Base-by-base conservation (phyloP, 2,797 vertebrate species). In the Melanotaenia nigrans region DNA sequence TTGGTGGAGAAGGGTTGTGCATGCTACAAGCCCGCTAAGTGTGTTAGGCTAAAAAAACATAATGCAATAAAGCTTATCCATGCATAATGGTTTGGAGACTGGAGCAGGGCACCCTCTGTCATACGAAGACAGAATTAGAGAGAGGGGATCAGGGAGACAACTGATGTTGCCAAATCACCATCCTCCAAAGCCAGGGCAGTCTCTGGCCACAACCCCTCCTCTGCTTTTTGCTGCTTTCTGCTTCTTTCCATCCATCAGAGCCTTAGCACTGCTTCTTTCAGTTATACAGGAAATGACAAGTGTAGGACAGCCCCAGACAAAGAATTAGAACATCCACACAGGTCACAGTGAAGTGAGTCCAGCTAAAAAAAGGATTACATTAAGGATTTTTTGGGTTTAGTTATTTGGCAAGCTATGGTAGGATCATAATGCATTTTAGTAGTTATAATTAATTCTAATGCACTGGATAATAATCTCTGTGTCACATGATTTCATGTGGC, bases 41-140 rank as follows among this genome's bases (percentile, higher is more conserved):
- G 87, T 89, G 89, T 90, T 89, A 91, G 89, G 84, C 84, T 86
- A 87, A 90, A 91, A 92, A 89, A 92, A 92, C 83, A 91, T 91
- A 91, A 93, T 92, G 90, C 90, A 91, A 91, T 91, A 90, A 91
- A 89, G 82, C 85, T 85, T 86, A 78, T 84, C 81, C 88, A 86
- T 93, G 85, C 86, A 93, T 93, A 92, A 91, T 90, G 82, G 85
- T 90, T 87, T 68, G 75, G 25, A 77, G 74, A 85, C 76, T 18
- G 49, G 65, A 84, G 69, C 79, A 58, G 75, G 83, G 69, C 47
- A 68, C 83, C 61, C 67, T 73, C 72, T 79, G 85, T 85, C 79
- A 60, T 69, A 85, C 83, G 86, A 86, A 76, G 77, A 76, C 79
- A 71, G 85, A 87, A 90, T 91, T 89, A 88, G 78, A 86, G 78